Evolutionary conservation across 2,113 vertebrate genomes (phyloP).

Genomic region (Willisornis vidua): DNA sequence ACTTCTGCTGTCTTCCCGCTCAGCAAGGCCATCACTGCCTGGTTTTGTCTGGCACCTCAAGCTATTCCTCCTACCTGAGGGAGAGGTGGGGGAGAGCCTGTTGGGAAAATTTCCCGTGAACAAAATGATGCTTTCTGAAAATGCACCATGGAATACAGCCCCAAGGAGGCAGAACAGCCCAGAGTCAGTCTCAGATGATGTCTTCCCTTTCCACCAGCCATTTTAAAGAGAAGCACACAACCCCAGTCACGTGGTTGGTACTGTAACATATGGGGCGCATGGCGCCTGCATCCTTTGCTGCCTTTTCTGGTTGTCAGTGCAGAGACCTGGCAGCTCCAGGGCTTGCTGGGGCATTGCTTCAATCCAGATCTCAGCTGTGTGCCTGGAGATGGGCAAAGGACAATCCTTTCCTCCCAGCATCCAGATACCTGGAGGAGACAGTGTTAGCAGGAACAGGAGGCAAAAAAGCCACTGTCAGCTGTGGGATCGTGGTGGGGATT

Average conservation of each 20-base stretch:
- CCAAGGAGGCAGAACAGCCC: neutral
- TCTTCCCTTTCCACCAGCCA: neutral
- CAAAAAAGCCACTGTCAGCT: neutral
- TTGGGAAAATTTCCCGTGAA: neutral
- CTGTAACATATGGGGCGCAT: neutral
- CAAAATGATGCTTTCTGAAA: neutral
- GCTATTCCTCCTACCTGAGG: neutral
- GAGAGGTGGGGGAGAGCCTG: neutral
- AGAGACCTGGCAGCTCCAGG: neutral
- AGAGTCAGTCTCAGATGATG: neutral
- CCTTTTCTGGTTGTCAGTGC: accelerated
- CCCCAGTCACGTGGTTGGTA: neutral
- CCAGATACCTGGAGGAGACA: neutral
- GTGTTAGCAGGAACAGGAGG: accelerated
- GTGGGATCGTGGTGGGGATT: neutral
- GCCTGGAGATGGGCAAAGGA: neutral
- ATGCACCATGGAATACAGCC: neutral
- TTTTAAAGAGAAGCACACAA: neutral
- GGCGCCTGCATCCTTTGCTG: accelerated
- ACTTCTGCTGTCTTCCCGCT: neutral
- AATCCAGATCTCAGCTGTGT: neutral
- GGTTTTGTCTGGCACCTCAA: neutral
- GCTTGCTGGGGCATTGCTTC: neutral
- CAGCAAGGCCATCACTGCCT: neutral
- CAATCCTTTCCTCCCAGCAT: neutral